Conservation (phyloP, 2,888 invertebrate genomes). For the Rhingia campestris region DNA sequence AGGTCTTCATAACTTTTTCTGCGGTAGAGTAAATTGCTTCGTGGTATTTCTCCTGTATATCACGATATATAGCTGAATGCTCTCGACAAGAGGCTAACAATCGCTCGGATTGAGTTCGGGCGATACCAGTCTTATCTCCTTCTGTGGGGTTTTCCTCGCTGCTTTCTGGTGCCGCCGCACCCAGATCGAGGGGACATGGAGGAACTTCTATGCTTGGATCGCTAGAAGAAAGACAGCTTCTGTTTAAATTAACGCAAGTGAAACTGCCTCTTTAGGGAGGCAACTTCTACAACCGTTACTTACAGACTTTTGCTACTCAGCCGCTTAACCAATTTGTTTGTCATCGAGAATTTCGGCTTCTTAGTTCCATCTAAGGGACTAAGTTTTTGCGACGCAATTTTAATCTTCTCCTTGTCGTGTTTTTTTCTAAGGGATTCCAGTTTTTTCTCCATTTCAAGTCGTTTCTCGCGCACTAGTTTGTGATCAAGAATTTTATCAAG, state of each 20-base stretch:
- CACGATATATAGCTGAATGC: conserved; percentile 88
- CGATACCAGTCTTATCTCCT: conserved; percentile 76
- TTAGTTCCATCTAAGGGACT: conserved; percentile 85
- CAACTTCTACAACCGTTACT: conserved; percentile 80
- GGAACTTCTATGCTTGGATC: conserved; percentile 82
- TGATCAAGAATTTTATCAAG: conserved; percentile 91
- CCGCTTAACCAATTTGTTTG: conserved; percentile 89
- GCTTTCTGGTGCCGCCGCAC: conserved; percentile 81
- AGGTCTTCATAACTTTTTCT: conserved; percentile 90
- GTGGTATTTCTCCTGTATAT: conserved; percentile 92
- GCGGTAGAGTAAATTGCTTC: conserved; percentile 89
- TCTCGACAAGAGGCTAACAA: conserved; percentile 86
- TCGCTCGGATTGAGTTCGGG: conserved; percentile 86
- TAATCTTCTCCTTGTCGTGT: conserved; percentile 89
- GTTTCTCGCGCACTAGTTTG: conserved; percentile 92
- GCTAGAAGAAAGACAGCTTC: conserved; percentile 81
- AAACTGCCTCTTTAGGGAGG: conserved; percentile 63
- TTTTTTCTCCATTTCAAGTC: conserved; percentile 93
- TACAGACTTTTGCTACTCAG: conserved; percentile 91
- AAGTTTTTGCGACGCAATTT: conserved; percentile 85
- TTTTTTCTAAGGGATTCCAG: conserved; percentile 91
- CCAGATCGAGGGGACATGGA: conserved; percentile 83
- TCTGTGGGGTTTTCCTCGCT: conserved; percentile 79
- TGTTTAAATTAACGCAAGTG: conserved; percentile 78
- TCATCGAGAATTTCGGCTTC: conserved; percentile 89